Evolutionary conservation across 2,797 vertebrate species (phyloP), one percentile per base, ranked within the genome.

Genomic region (Enoplosus armatus): DNA sequence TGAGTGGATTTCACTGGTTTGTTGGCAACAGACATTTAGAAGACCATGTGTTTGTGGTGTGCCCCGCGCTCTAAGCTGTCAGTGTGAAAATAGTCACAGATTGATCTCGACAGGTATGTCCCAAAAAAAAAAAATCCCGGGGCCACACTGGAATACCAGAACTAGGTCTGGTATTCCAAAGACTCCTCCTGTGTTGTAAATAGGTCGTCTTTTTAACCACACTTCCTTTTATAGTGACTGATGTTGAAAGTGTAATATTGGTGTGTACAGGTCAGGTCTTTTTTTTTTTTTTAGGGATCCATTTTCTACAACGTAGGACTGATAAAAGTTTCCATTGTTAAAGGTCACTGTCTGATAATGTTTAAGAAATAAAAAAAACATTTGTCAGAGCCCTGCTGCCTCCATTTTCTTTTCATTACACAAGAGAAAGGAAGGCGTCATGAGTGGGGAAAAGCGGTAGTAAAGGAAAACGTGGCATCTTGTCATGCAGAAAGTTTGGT

Each of bases 291-390:
- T 67, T 63, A 51, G 2, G 7, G 1, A 61, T 35, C 39, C 2
- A 3, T 31, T 70, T 84, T 83, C 75, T 86, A 74, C 61, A 58
- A 3, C 68, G 82, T 78, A 83, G 55, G 73, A 60, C 26, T 45
- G 1, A 20, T 37, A 14, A 53, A 6, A 60, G 61, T 71, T 84
- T 72, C 29, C 50, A 59, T 37, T 85, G 83, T 85, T 66, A 66
- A 77, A 59, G n/a, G n/a, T 77, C 16, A 50, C 14, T 75, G 47
- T 83, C 82, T 55, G 45, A 78, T 68, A 1, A 60, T 79, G 74
- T 85, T 79, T 26, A 64, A 63, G 59, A 77, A 83, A 82, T 70
- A 50, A 65, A 82, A 55, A 66, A 82, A 55, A 2, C 6, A 8
- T 67, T 69, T 62, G 43, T 74, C n/a, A 51, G 45, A 81, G 15